Evolutionary conservation across 2,888 invertebrate species (phyloP).

Genomic region (Drosophila nigricruria): DNA sequence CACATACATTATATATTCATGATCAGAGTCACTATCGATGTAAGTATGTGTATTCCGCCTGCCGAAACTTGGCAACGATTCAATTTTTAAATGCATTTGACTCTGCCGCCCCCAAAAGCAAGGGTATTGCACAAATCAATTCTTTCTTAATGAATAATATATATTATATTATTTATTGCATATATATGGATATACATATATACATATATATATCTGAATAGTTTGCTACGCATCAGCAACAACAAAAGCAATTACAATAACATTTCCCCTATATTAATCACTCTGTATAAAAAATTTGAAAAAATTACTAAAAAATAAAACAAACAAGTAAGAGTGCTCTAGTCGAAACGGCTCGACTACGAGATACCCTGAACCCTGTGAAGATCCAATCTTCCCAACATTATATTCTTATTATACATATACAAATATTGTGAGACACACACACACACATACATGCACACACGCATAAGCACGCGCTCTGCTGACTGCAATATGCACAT

Average conservation of each 20-base stretch:
- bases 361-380: no score
- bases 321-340: no score
- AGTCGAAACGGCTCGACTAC: no score
- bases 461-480: no score
- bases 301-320: background rate
- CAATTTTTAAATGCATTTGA: constrained; percentile 5
- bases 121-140: constrained; percentile 5
- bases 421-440: no score
- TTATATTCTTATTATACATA: no score
- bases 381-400: no score
- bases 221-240: background rate
- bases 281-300: background rate
- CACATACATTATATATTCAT: background rate
- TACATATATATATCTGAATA: background rate
- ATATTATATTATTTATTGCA: background rate
- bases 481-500: no score
- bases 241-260: background rate
- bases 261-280: constrained; percentile 1
- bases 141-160: background rate
- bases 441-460: no score
- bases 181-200: background rate
- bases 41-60: background rate
- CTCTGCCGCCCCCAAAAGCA: background rate
- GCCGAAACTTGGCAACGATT: constrained; percentile 9
- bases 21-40: background rate